phyloP scores from a whole-genome alignment of 1,140 invertebrate species.

The Tribolium madens region DNA sequence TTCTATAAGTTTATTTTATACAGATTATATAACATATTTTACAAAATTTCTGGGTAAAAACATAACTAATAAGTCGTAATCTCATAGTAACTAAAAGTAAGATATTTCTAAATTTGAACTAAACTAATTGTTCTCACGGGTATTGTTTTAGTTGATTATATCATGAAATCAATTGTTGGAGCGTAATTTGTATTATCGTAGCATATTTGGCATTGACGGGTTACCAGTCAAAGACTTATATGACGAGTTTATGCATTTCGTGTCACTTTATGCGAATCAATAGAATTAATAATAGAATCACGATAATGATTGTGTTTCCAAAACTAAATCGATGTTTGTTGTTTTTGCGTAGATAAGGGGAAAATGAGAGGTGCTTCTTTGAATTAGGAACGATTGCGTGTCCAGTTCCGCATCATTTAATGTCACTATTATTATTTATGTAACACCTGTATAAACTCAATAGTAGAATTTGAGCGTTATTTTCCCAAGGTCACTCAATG shows the following conservation, averaged over 20 bases:
- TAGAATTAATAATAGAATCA: constrained; percentile 26
- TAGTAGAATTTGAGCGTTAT: constrained; percentile 44
- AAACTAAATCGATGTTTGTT: not conserved
- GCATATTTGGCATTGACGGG: constrained; percentile 18
- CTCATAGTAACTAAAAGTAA: constrained; percentile 37
- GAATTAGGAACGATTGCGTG: constrained; percentile 19
- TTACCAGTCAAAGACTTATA: constrained; percentile 22
- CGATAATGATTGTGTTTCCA: not conserved
- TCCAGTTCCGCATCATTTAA: constrained; percentile 41
- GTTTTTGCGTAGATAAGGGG: not conserved
- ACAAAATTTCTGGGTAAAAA: constrained; percentile 22
- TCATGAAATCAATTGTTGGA: constrained; percentile 32
- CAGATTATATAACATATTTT: constrained; percentile 33
- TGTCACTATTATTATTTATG: constrained; percentile 45
- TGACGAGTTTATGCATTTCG: constrained; percentile 19
- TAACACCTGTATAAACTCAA: constrained; percentile 42
- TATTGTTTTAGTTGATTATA: constrained; percentile 34
- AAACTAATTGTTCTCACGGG: constrained; percentile 26
- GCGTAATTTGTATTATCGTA: constrained; percentile 26
- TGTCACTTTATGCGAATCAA: constrained; percentile 10
- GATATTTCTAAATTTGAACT: constrained; percentile 2
- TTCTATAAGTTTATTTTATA: constrained; percentile 26
- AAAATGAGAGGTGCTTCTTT: constrained; percentile 20
- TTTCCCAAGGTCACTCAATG: constrained; percentile 43
- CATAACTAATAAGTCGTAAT: constrained; percentile 45